Evolutionary conservation across 2,113 vertebrate genomes (phyloP).

Genomic region (Tichodroma muraria): DNA sequence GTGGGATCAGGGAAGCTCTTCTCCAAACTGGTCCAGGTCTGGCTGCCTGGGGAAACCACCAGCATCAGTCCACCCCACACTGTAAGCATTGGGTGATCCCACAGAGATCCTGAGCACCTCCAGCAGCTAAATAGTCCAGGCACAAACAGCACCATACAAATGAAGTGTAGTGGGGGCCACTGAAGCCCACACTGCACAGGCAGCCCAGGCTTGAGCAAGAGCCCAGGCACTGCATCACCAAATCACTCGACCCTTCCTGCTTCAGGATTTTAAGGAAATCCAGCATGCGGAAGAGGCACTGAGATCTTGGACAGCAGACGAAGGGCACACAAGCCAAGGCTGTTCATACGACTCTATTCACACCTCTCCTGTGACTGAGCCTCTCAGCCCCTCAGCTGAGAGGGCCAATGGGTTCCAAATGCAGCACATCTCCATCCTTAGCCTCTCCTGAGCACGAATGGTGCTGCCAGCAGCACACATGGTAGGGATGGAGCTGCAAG

Average conservation of each 20-base stretch:
- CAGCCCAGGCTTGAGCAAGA: not conserved
- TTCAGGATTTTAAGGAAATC: not conserved
- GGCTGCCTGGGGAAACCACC: not conserved
- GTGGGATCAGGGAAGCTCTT: not conserved
- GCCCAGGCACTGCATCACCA: rapidly evolving
- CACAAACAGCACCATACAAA: not conserved
- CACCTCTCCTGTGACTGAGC: not conserved
- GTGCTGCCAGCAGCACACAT: not conserved
- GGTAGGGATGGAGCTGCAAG: not conserved
- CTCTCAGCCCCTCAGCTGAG: not conserved
- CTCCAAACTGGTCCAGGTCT: too few species aligned
- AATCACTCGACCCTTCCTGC: not conserved
- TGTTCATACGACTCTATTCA: not conserved
- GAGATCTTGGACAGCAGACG: not conserved
- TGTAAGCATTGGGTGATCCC: not conserved
- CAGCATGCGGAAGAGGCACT: not conserved
- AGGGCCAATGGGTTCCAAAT: not conserved
- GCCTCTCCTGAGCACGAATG: rapidly evolving
- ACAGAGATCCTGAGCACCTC: not conserved
- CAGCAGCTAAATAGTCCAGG: not conserved
- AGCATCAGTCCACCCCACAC: not conserved
- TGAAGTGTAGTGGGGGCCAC: not conserved
- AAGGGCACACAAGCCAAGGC: not conserved
- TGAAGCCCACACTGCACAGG: not conserved
- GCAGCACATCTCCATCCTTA: not conserved